Evolutionary conservation across 2,113 vertebrate genomes (phyloP), one percentile per base, ranked within the genome.

Genomic region (Archocentrus centrarchus): DNA sequence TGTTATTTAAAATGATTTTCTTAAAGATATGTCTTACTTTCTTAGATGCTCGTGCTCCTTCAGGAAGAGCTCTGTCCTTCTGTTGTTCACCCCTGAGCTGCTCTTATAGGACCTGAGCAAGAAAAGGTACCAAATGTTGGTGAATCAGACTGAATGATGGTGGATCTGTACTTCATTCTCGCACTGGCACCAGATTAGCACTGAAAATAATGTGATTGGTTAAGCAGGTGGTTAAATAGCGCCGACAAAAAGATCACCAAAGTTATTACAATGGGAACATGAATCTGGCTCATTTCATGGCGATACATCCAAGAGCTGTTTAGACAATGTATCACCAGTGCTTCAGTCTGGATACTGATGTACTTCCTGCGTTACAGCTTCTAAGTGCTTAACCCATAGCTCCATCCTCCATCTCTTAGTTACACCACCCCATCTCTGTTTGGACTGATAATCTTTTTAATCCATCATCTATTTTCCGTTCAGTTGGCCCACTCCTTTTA

Each of bases 11-110:
- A 1, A 18, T 5, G 58, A 9, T 10, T 37, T 24, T 61, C 27
- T 24, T 15, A 50, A 39, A 76, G 20, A 82, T 37, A 24, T 20
- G 1, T 62, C 97, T 86, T 96, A 98, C 97, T 96, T 97, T 87
- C 95, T 93, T 81, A 98, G 97, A 90, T 98, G 97, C 1, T 98
- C 97, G 0, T 97, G 97, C 77, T 98, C 97, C 95, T 98, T 98
- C 86, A 98, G 91, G 94, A 98, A 97, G 2, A 98, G 93, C 59
- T 98, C 97, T 11, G 97, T 97, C 88, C 96, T 96, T 81, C 97
- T 97, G 95, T 98, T 98, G 78, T 98, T 98, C 86, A 98, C 96
- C 0, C 97, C 97, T 58, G 97, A 96, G 8, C 95, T 95, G 75
- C 96, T 97, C 91, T 98, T 98, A 58, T 97, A 97, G 0, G 97